These are phyloP conservation scores for Prinia subflava DNA, from an alignment of 2,113 vertebrate species.

Conservation along the genomic window DNA sequence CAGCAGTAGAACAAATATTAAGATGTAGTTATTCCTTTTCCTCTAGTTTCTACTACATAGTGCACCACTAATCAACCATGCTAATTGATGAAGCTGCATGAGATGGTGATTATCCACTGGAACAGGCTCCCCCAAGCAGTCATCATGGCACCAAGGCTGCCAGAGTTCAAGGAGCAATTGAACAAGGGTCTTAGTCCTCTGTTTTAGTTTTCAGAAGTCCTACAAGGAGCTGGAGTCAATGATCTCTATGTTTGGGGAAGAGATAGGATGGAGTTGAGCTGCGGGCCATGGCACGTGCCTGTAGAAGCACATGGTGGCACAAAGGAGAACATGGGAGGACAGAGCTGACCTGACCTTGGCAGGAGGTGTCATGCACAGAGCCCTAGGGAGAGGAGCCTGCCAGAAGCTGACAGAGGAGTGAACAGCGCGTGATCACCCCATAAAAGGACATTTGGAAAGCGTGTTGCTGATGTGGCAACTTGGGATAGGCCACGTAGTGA, in stretches of 20 bases:
- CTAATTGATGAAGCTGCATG: neutral
- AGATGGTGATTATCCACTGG: neutral
- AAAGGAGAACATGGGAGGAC: neutral
- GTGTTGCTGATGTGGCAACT: neutral
- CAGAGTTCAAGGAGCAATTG: neutral
- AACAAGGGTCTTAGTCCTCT: neutral
- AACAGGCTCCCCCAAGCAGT: neutral
- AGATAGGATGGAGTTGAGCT: neutral
- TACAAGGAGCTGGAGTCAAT: neutral
- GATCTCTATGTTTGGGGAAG: neutral
- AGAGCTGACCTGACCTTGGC: neutral
- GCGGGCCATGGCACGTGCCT: neutral
- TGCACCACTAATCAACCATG: neutral
- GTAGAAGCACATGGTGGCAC: neutral
- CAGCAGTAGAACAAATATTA: neutral
- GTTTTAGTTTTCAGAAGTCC: neutral
- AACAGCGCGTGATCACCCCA: neutral
- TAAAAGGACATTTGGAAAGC: neutral
- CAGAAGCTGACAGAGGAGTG: neutral
- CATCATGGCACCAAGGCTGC: neutral
- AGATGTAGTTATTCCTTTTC: neutral
- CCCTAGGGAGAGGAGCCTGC: too few species aligned
- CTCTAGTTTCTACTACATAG: neutral
- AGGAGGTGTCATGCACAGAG: accelerated
- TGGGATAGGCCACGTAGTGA: neutral